Base-by-base conservation (phyloP, 1,140 invertebrate species). In the Drosophila pallidifrons region DNA sequence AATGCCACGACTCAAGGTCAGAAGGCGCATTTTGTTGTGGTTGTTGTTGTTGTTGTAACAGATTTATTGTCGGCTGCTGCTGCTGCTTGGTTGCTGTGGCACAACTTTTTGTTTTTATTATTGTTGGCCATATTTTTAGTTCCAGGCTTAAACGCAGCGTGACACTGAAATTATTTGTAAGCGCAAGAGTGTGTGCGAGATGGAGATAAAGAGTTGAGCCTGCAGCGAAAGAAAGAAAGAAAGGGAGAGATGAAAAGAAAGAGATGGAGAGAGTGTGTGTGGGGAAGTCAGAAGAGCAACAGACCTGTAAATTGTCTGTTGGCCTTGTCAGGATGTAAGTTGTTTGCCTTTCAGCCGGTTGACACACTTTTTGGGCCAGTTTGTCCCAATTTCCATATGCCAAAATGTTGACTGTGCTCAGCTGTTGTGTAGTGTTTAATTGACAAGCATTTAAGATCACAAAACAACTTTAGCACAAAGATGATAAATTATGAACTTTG, bases 1-100 rank as follows among this genome's bases (percentile, higher is more conserved):
- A 85, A 86, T 66, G 70, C 75, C 70, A 63, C 59, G 20, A 67
- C 82, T 75, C 82, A 85, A 85, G 82, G 82, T 85, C 82, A 57
- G 75, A 63, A 85, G 78, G 78, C 70, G 54, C 66, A 32, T 75
- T 32, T 57, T 60, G 58, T 63, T 60, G 67, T 64, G 64, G 58
- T 74, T 82, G 59, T 69, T 55, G 30, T 43, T 65, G 60, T 64
- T 69, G 43, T 58, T 57, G 63, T 45, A 60, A 61, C 59, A 52
- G 55, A 78, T 78, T 79, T 83, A 75, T 83, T 83, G 67, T 57
- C 66, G 54, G 16, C 25, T 43, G 41, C n/a, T 20, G 20, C 20
- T 20, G 20, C 20, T 25, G 20, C 3, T 25, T 25, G 15, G 59
- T 16, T 41, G 64, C 54, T 74, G 66, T 51, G 38, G 74, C 68